Evolutionary conservation across 2,888 invertebrate genomes (phyloP).

Genomic region (Eretmocerus hayati): DNA sequence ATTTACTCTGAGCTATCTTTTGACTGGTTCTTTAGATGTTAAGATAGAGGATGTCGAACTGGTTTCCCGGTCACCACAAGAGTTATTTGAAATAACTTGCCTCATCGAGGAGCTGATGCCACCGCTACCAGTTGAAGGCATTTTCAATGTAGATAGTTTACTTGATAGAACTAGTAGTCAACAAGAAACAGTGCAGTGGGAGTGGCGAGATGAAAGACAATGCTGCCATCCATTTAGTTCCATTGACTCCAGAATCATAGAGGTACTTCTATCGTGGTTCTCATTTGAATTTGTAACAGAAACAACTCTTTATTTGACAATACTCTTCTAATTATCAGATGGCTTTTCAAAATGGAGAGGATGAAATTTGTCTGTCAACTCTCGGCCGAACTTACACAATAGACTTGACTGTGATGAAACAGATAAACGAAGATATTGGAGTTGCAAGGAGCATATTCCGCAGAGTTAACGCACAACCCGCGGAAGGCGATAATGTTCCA

Average conservation of each 20-base stretch:
- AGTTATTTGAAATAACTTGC: slow-evolving; percentile 94
- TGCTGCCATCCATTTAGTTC: slow-evolving; percentile 85
- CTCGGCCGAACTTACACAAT: slow-evolving; percentile 91
- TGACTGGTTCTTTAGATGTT: slow-evolving; percentile 77
- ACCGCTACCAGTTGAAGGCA: slow-evolving; percentile 87
- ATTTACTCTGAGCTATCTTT: slow-evolving; percentile 86
- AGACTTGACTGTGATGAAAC: slow-evolving; percentile 95
- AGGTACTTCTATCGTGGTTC: too few relatives aligned
- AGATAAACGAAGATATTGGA: slow-evolving; percentile 97
- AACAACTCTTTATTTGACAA: background rate
- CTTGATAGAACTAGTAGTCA: slow-evolving; percentile 66
- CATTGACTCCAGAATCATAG: slow-evolving; percentile 89
- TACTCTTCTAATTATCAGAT: slow-evolving; percentile 48
- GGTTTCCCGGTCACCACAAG: slow-evolving; percentile 87
- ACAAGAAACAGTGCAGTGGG: slow-evolving; percentile 84
- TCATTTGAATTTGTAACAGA: too few relatives aligned
- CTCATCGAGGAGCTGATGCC: slow-evolving; percentile 97
- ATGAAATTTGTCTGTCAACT: slow-evolving; percentile 88
- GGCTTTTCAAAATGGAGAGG: slow-evolving; percentile 88
- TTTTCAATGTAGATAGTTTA: slow-evolving; percentile 88
- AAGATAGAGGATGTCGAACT: slow-evolving; percentile 68
- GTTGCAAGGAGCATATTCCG: slow-evolving; percentile 88
- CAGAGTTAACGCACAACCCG: slow-evolving; percentile 60
- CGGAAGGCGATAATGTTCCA: slow-evolving; percentile 43
- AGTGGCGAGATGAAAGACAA: slow-evolving; percentile 94